A percentile compares a stretch with the other conserved stretches of the same genome.
These are phyloP conservation scores for Hemibagrus wyckioides DNA, from an alignment of 2,113 vertebrate genomes.

Conservation along the genomic window DNA sequence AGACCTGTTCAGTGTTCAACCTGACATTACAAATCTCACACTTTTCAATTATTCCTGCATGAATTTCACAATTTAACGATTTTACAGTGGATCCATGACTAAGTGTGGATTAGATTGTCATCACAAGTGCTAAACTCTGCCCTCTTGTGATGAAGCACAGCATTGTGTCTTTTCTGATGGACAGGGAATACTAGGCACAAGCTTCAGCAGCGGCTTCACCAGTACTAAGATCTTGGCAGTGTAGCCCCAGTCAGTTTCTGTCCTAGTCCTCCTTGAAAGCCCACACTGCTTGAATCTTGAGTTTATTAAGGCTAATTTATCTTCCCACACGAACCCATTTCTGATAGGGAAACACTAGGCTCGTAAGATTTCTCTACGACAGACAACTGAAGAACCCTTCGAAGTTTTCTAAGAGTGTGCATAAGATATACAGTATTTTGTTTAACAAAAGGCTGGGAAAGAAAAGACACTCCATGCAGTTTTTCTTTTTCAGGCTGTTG, in stretches of 20 bases:
- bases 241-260: not conserved
- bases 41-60: no score
- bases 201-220: not conserved
- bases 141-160: conserved; percentile 6
- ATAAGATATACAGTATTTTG: not conserved
- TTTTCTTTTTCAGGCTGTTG: not conserved
- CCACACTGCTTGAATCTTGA: not conserved
- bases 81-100: not conserved
- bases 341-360: not conserved
- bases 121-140: conserved; percentile 16
- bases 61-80: not conserved
- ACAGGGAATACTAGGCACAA: not conserved
- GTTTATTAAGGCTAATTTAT: not conserved
- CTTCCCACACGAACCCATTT: not conserved
- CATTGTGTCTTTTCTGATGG: not conserved
- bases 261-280: not conserved
- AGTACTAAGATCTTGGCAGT: not conserved
- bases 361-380: not conserved
- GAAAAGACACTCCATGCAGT: not conserved
- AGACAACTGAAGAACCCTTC: not conserved
- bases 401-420: not conserved
- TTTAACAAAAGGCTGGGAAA: not conserved
- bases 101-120: not conserved
- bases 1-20: not conserved
- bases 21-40: not conserved